phyloP scores from a whole-genome alignment of 2,797 vertebrate species.

The Gambusia yucatana region DNA sequence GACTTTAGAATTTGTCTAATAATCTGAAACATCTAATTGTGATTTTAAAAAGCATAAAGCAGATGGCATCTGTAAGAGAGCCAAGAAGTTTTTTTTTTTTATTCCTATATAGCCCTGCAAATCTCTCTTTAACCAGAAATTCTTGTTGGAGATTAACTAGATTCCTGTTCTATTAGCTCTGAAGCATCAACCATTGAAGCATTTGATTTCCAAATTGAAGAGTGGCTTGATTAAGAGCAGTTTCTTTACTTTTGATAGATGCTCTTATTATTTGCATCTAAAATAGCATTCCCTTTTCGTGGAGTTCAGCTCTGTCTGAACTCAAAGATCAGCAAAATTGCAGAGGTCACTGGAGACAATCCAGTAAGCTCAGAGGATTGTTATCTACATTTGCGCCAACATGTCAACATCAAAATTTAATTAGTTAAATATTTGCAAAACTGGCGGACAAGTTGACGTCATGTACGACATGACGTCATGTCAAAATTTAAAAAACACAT shows the following conservation, averaged over 20 bases:
- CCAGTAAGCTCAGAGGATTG: slow-evolving; percentile 12
- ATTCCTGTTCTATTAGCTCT: not conserved
- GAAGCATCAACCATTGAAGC: not conserved
- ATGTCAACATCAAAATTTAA: slow-evolving; percentile 26
- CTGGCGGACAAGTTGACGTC: slow-evolving; percentile 10
- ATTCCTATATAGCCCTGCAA: not conserved
- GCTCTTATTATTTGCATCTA: not conserved
- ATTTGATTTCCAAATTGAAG: not conserved
- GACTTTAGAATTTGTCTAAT: not conserved
- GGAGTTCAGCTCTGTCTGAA: not conserved
- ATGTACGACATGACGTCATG: slow-evolving; percentile 21
- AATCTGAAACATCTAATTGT: not conserved
- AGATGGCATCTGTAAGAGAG: not conserved
- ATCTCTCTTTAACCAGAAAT: not conserved
- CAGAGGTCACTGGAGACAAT: slow-evolving; percentile 36
- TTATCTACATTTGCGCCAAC: slow-evolving; percentile 1
- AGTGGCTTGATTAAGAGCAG: not conserved
- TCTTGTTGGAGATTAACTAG: not conserved
- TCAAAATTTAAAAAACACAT: slow-evolving; percentile 42
- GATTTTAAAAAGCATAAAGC: not conserved
- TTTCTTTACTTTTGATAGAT: not conserved
- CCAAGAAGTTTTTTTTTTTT: too few species aligned
- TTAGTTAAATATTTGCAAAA: slow-evolving; percentile 7
- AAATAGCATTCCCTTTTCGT: not conserved
- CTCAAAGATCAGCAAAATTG: slow-evolving; percentile 3